Evolutionary conservation across 2,113 vertebrate species (phyloP).

Genomic region (Melanerpes aurifrons): DNA sequence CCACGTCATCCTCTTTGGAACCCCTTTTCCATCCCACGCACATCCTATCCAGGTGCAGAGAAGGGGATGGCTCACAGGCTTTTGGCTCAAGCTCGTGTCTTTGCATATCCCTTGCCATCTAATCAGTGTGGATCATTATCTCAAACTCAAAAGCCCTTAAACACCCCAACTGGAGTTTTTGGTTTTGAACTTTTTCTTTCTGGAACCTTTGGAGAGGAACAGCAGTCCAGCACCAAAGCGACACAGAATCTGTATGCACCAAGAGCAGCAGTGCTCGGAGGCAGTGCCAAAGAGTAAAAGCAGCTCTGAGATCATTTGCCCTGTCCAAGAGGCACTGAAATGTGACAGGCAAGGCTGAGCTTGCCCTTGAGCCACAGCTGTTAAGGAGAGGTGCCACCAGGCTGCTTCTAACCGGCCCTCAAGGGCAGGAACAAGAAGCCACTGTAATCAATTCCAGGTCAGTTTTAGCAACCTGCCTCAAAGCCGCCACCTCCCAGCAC

Average conservation of each 20-base stretch:
- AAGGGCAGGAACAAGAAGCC: neutral
- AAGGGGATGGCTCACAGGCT: neutral
- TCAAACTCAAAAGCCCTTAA: conserved; percentile 51
- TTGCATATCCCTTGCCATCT: neutral
- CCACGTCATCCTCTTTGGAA: neutral
- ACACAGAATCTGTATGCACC: neutral
- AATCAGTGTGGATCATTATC: neutral
- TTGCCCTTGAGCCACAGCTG: neutral
- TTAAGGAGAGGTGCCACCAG: neutral
- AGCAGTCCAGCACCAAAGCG: conserved; percentile 19
- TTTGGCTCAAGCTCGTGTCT: neutral
- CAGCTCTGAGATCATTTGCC: neutral
- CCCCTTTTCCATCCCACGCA: conserved; percentile 41
- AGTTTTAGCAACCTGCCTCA: neutral
- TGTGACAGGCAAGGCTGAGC: neutral
- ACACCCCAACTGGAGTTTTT: conserved; percentile 62
- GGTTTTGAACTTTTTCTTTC: conserved; percentile 56
- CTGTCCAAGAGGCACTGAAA: neutral
- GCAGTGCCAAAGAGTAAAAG: neutral
- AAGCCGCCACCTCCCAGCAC: neutral
- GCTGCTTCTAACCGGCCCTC: neutral
- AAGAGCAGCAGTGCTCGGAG: neutral
- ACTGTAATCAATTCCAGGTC: neutral
- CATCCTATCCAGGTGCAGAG: conserved; percentile 28
- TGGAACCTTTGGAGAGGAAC: conserved; percentile 33